Conservation (phyloP, 2,797 vertebrate genomes). For the Hypotaenidia okinawae region DNA sequence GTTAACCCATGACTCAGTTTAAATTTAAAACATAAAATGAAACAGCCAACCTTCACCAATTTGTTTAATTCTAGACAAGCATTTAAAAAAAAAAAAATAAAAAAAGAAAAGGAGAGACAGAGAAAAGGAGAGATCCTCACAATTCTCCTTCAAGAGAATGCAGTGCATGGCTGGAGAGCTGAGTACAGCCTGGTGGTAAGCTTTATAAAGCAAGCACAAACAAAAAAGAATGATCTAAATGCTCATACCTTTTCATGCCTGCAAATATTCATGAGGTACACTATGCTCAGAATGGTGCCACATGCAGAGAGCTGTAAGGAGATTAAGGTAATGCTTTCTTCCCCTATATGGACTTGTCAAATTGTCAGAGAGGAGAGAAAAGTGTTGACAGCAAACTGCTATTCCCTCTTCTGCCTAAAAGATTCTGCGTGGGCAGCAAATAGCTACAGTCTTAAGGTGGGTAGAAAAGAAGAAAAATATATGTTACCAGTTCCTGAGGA, state of each 20-base stretch:
- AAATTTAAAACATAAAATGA: slow-evolving; percentile 63
- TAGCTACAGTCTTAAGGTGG: neutral
- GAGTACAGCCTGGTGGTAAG: neutral
- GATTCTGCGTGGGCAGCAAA: neutral
- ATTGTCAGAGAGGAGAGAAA: neutral
- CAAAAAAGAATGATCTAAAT: neutral
- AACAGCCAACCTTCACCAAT: slow-evolving; percentile 1
- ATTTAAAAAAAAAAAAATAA: neutral
- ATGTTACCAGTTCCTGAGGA: neutral
- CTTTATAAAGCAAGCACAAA: neutral
- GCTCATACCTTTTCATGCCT: neutral
- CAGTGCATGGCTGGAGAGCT: neutral
- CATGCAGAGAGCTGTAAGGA: neutral
- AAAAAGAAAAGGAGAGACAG: neutral
- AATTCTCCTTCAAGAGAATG: neutral
- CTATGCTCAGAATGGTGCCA: neutral
- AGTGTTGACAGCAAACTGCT: neutral
- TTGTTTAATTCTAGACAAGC: neutral
- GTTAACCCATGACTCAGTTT: slow-evolving; percentile 46
- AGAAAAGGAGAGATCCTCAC: neutral
- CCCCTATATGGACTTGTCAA: neutral
- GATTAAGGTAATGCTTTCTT: neutral
- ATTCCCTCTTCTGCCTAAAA: neutral
- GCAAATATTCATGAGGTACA: neutral
- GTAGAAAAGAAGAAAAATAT: neutral